phyloP scores from a whole-genome alignment of 2,888 invertebrate species.

The Drosophila flavopinicola region DNA sequence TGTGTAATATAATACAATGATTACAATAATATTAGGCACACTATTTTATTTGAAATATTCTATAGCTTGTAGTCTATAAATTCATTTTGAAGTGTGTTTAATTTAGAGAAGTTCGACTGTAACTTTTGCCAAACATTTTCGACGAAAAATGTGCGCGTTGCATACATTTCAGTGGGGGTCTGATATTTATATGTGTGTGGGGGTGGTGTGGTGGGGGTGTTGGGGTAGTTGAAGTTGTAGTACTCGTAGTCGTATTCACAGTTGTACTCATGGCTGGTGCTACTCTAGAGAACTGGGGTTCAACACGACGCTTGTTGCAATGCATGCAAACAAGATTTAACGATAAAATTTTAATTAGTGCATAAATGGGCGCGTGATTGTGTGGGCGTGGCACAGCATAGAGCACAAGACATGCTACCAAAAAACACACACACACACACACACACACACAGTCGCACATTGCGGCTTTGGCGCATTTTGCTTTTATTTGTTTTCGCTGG shows the following conservation, averaged over 20 bases:
- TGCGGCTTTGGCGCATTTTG: constrained; percentile 71
- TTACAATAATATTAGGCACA: too few species aligned
- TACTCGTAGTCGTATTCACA: not conserved
- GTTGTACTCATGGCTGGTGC: constrained; percentile 7
- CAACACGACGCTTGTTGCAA: constrained; percentile 66
- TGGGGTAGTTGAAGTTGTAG: not conserved
- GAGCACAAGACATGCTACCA: constrained; percentile 42
- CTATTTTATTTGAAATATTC: too few species aligned
- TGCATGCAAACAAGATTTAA: constrained; percentile 80
- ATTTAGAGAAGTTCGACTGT: constrained; percentile 61
- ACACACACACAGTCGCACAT: constrained; percentile 38
- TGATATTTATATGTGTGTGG: not conserved
- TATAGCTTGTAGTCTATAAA: too few species aligned
- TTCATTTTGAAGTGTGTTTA: too few species aligned
- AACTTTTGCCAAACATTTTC: constrained; percentile 77
- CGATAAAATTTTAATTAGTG: constrained; percentile 80
- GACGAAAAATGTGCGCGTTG: constrained; percentile 71
- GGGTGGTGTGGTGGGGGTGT: not conserved
- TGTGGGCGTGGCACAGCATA: constrained; percentile 70
- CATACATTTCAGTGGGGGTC: constrained; percentile 47
- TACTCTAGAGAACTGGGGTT: constrained; percentile 27
- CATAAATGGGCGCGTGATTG: constrained; percentile 79
- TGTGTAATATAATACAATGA: too few species aligned
- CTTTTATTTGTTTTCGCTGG: constrained; percentile 68
- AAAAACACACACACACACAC: constrained; percentile 33